A percentile compares a stretch with the other conserved stretches of the same genome.
Evolutionary conservation across 2,113 vertebrate species (phyloP).

Genomic region (Microtus ochrogaster): DNA sequence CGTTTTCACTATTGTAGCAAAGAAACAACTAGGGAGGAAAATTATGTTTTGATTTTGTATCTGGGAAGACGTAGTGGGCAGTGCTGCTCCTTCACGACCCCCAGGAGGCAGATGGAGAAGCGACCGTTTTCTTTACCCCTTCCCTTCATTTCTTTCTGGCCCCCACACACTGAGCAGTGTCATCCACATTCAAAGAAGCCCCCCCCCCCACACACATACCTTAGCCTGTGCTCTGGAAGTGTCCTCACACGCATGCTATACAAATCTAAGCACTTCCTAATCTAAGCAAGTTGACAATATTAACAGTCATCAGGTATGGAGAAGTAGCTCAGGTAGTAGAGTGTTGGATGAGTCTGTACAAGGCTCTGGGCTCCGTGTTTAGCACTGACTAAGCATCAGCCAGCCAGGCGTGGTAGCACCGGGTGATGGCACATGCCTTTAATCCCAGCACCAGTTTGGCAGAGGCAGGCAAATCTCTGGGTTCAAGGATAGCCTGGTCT

Average conservation of each 20-base stretch:
- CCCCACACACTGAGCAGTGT: neutral
- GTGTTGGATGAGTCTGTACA: too few relatives aligned
- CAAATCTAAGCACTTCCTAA: neutral
- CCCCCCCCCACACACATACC: neutral
- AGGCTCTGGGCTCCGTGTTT: too few relatives aligned
- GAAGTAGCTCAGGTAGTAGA: too few relatives aligned
- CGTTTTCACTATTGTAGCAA: neutral
- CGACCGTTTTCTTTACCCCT: neutral
- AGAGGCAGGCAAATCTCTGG: too few relatives aligned
- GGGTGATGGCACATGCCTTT: too few relatives aligned
- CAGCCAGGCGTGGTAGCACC: too few relatives aligned
- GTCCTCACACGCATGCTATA: neutral
- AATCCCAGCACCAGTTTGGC: neutral
- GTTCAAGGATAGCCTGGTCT: too few relatives aligned
- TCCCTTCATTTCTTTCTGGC: neutral
- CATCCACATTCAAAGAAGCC: neutral
- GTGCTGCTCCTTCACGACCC: neutral
- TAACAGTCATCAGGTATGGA: too few relatives aligned
- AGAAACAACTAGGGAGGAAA: neutral
- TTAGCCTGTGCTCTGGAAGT: neutral
- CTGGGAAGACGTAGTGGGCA: neutral
- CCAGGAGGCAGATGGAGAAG: neutral
- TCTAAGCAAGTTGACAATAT: too few relatives aligned
- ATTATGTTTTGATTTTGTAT: neutral
- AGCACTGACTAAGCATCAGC: too few relatives aligned